Percentiles rank a stretch among this genome's conserved stretches.
Conservation (phyloP, 2,888 invertebrate species). For the Ryuthela nishihirai region DNA sequence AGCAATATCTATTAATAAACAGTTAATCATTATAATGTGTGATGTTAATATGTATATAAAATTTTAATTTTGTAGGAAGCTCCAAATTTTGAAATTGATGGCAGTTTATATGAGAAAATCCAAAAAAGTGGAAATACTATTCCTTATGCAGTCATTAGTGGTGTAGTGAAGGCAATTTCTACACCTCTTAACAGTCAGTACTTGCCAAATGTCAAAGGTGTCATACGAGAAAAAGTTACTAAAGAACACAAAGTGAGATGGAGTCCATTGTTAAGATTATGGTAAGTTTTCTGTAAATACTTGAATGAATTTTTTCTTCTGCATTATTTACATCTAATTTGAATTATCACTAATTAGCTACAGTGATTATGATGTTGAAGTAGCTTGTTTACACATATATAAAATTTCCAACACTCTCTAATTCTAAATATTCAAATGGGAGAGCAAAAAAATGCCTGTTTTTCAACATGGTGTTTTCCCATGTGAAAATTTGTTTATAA, state of each 20-base stretch:
- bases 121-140: constrained; percentile 58
- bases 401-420: too few relatives aligned
- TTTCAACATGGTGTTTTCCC: too few relatives aligned
- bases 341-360: too few relatives aligned
- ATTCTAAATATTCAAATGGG: too few relatives aligned
- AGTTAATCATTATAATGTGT: background rate
- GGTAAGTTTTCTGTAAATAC: constrained; percentile 18
- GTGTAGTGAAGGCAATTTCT: constrained; percentile 70
- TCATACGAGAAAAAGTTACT: constrained; percentile 61
- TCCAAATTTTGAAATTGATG: constrained; percentile 10
- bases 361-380: too few relatives aligned
- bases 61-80: constrained; percentile 8
- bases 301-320: too few relatives aligned
- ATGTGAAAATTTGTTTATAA: too few relatives aligned
- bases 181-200: constrained; percentile 69
- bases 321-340: too few relatives aligned
- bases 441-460: too few relatives aligned
- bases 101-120: constrained; percentile 4
- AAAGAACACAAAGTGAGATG: constrained; percentile 30
- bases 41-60: background rate
- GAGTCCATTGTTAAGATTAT: constrained; percentile 23
- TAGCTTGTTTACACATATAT: too few relatives aligned
- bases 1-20: too few relatives aligned
- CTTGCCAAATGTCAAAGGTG: constrained; percentile 68
- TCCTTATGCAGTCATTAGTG: constrained; percentile 70